These are phyloP conservation scores for Ophion obscuratus DNA, from an alignment of 2,888 invertebrate genomes.

Conservation along the genomic window DNA sequence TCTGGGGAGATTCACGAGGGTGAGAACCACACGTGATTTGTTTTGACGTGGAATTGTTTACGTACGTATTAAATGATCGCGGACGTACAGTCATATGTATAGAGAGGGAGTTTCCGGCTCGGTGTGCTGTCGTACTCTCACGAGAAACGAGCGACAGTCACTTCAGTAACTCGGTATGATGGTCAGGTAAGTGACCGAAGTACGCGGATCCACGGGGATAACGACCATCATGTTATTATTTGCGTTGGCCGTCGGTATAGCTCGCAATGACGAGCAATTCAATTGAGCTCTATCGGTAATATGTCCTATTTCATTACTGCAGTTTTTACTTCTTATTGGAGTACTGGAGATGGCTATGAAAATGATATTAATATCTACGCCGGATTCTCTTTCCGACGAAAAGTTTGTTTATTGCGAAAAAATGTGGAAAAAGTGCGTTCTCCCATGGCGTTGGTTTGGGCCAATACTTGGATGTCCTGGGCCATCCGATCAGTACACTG, in stretches of 20 bases:
- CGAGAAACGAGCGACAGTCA: constrained; percentile 61
- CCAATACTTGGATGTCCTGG: too few relatives aligned
- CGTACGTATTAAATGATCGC: neutral
- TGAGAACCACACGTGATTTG: neutral
- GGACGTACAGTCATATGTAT: constrained; percentile 16
- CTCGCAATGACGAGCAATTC: constrained; percentile 36
- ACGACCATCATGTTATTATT: constrained; percentile 71
- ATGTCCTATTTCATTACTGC: neutral
- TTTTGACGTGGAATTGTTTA: constrained; percentile 12
- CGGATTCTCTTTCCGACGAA: too few relatives aligned
- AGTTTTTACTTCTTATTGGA: neutral
- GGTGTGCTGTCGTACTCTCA: constrained; percentile 57
- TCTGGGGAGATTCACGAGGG: neutral
- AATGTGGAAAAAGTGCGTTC: too few relatives aligned
- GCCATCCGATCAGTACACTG: too few relatives aligned
- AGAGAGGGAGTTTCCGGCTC: constrained; percentile 72
- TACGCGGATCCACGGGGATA: constrained; percentile 64
- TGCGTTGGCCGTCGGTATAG: constrained; percentile 15
- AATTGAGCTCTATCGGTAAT: neutral
- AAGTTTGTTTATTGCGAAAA: too few relatives aligned
- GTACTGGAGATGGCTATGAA: too few relatives aligned
- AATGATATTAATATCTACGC: too few relatives aligned
- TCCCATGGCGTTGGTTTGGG: too few relatives aligned
- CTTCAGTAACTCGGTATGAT: constrained; percentile 76
- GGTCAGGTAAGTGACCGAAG: constrained; percentile 79